Evolutionary conservation across 2,888 invertebrate genomes (phyloP).

Genomic region (Lochmaea capreae): DNA sequence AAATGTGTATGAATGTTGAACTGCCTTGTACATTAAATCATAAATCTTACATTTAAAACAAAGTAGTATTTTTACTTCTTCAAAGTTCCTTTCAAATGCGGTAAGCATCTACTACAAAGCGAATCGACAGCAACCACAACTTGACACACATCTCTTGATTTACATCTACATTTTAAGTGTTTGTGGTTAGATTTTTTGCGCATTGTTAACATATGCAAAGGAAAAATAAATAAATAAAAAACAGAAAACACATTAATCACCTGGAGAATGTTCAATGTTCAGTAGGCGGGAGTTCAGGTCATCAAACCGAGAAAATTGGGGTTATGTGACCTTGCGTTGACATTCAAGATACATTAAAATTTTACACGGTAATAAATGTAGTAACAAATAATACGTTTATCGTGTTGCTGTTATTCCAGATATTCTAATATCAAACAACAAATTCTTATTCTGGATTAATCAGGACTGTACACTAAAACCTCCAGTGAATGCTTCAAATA

Average conservation of each 20-base stretch:
- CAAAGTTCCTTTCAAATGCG: conserved; percentile 4
- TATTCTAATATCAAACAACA: too few relatives aligned
- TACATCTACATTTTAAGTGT: conserved; percentile 23
- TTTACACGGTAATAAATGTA: background rate
- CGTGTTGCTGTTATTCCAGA: too few relatives aligned
- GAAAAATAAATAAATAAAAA: conserved; percentile 27
- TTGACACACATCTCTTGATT: conserved; percentile 28
- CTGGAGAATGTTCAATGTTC: background rate
- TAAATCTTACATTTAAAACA: background rate
- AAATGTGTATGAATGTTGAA: too few relatives aligned
- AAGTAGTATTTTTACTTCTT: conserved; percentile 16
- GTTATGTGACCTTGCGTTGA: background rate
- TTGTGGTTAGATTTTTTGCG: conserved; percentile 30
- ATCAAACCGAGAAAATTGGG: conserved; percentile 15
- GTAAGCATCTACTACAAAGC: conserved; percentile 23
- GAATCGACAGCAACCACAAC: conserved; percentile 23
- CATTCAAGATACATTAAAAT: background rate
- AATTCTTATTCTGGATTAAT: too few relatives aligned
- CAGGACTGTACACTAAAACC: too few relatives aligned
- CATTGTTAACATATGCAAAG: conserved; percentile 21
- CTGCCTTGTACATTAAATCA: background rate
- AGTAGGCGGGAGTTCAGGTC: conserved; percentile 27
- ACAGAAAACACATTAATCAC: conserved; percentile 33
- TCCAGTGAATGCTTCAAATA: too few relatives aligned
- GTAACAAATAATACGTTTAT: background rate